These are phyloP conservation scores for Pseudorectes ferrugineus DNA, from an alignment of 2,113 vertebrate species.

Conservation along the genomic window DNA sequence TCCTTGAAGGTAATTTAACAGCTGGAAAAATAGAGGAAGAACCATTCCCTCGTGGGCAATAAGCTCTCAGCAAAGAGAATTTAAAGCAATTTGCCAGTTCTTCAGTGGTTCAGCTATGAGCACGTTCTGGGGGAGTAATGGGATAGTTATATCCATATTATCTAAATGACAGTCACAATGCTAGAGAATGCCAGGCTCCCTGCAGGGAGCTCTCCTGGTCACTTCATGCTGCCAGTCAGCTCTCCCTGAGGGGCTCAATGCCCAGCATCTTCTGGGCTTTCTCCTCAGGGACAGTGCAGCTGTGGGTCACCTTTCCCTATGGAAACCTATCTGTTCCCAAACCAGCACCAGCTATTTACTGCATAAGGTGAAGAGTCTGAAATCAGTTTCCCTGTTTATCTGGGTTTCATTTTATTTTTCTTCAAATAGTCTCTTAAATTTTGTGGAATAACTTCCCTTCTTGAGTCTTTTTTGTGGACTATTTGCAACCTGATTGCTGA, in stretches of 20 bases:
- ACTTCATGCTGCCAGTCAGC: neutral
- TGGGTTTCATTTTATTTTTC: neutral
- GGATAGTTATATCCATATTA: constrained; percentile 1
- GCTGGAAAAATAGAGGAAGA: neutral
- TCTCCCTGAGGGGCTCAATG: neutral
- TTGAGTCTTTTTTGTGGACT: neutral
- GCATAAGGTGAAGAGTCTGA: neutral
- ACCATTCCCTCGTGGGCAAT: neutral
- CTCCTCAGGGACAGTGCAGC: neutral
- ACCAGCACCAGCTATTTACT: neutral
- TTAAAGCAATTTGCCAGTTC: constrained; percentile 21
- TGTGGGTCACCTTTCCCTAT: neutral
- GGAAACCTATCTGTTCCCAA: neutral
- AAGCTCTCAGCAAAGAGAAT: constrained; percentile 6
- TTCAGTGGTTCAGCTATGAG: neutral
- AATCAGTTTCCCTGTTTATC: neutral
- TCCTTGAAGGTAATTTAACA: constrained; percentile 8
- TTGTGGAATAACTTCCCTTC: neutral
- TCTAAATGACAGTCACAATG: neutral
- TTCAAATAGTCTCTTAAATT: neutral
- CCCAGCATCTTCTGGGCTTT: neutral
- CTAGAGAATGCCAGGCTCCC: neutral
- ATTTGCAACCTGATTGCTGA: neutral
- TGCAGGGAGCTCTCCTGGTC: neutral
- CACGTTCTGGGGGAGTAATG: constrained; percentile 2